Base-by-base conservation (phyloP, 2,113 vertebrate species). In the Grammomys dolichurus region DNA sequence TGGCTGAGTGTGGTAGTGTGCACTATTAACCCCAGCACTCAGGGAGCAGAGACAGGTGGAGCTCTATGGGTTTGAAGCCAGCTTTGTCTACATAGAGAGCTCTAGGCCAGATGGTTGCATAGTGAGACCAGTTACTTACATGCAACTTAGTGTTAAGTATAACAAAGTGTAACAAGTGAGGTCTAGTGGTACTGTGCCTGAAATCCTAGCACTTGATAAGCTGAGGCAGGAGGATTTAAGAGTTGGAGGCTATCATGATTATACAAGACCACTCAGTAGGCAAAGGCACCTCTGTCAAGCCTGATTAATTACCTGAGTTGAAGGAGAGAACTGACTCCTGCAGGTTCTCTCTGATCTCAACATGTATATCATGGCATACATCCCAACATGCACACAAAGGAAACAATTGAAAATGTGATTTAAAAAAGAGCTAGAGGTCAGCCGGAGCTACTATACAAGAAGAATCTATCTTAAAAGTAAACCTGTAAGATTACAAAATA, bases 101-200 rank as follows among this genome's bases (percentile, higher is more conserved):
- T n/a, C 54, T 56, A 36, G 51, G 36, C 51, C 20, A n/a, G 33
- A 36, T 58, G 51, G 19, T 56, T 82, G 40, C 54, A 40, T 60
- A 60, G 56, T 60, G 56, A 82, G 58, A 85, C 58, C 11, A 54
- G 56, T 87, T 70, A 89, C 63, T 87, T 40, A 89, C 48, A 22
- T 75, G 22, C 26, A 91, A 69, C n/a, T 94, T 58, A 58, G 76
- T 94, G 22, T 91, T 93, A 87, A 76, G 46, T 80, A 5, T 46
- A 11, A 65, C 63, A 65, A 65, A 65, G 63, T 65, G 26, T 48
- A 84, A 87, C 28, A 94, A 31, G 20, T 82, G 56, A n/a, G 12
- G 5, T 48, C 17, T 86, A 48, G 63, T 33, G 17, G 10, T 46
- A 69, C 43, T 20, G 17, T 48, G 22, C 43, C 16, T 69, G 43